A percentile compares a stretch with the other conserved stretches of the same genome.
These are phyloP conservation scores for Hippoglossus stenolepis DNA, from an alignment of 2,113 vertebrate genomes.

Conservation along the genomic window DNA sequence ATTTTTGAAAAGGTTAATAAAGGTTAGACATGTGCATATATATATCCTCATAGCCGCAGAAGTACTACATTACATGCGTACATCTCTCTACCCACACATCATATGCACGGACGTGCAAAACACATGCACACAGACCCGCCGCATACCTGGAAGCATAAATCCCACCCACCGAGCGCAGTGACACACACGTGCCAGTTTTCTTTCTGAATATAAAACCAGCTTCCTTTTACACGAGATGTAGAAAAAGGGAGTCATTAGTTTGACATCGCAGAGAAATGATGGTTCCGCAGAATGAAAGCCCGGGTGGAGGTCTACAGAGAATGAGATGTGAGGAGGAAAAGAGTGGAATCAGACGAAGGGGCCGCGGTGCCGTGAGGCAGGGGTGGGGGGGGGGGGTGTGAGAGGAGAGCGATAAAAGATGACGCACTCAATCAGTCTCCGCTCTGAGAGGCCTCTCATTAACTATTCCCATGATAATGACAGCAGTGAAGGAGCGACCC, in stretches of 20 bases:
- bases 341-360: conserved; percentile 24
- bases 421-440: conserved; percentile 54
- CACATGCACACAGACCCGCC: neutral
- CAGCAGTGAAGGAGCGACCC: conserved; percentile 38
- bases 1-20: too few species aligned
- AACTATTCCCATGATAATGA: conserved; percentile 49
- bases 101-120: neutral
- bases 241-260: conserved; percentile 23
- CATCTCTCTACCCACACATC: neutral
- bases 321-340: conserved; percentile 15
- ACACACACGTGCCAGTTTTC: neutral
- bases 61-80: neutral
- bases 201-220: conserved; percentile 1
- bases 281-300: conserved; percentile 20
- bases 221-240: neutral
- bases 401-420: conserved; percentile 33
- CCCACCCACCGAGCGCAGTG: neutral
- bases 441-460: conserved; percentile 57
- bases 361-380: neutral
- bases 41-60: neutral
- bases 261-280: conserved; percentile 25
- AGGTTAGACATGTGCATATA: too few species aligned
- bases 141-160: neutral
- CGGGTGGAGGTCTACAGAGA: conserved; percentile 17
- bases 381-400: conserved; percentile 3